Base-by-base conservation (phyloP, 2,113 vertebrate genomes). In the Trematocara stigmaticum region DNA sequence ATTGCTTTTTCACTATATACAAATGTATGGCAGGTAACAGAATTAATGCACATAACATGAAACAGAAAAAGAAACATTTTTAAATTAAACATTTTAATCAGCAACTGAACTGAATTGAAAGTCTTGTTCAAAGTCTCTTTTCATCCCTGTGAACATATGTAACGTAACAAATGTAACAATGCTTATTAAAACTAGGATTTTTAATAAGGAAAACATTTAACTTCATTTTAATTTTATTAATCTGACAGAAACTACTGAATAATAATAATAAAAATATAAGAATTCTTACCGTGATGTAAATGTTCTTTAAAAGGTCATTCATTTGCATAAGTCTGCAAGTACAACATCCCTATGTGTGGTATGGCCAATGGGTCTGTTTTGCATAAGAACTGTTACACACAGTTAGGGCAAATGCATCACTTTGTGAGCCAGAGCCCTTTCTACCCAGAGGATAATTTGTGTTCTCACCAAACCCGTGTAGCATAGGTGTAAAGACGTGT, bases 261-360 rank as follows among this genome's bases (percentile, higher is more conserved):
- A 82, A 85, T n/a, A 82, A 86, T 61, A 61, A 10, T 16, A 87
- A 89, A 52, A 87, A 3, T 23, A 26, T 3, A 56, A n/a, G 4
- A 57, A 59, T 93, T 88, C 78, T 85, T 49, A 81, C 80, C 71
- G 10, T 91, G 91, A 92, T 85, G 86, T 83, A 91, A 87, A 91
- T 89, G 90, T 83, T 90, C 79, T 64, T 81, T 86, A 84, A 95
- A 94, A 94, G 93, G 93, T 94, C 93, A 87, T 31, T 87, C 76
- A 91, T 94, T 93, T 93, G 90, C 93, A 93, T 93, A 84, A 76
- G 81, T 34, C 91, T 84, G 90, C 86, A 89, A 81, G 84, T 82
- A 87, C 61, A 92, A 89, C 87, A 85, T 76, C 84, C n/a, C 87
- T 6, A 81, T 80, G 85, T 88, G 91, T 45, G 85, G 80, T 91